A percentile compares a stretch with the other conserved stretches of the same genome.
Evolutionary conservation across 2,888 invertebrate genomes (phyloP).

Genomic region (Tridacna crocea): DNA sequence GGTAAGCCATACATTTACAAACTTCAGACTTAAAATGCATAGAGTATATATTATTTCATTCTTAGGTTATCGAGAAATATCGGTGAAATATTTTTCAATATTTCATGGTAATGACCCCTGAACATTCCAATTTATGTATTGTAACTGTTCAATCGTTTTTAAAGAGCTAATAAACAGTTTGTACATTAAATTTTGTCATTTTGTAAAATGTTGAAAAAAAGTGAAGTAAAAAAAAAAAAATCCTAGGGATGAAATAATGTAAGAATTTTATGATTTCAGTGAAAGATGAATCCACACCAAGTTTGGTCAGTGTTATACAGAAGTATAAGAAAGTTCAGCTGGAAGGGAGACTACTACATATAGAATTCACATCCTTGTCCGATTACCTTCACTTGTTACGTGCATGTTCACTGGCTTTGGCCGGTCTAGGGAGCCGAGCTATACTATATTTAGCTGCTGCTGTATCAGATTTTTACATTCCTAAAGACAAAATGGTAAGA

Average conservation of each 20-base stretch:
- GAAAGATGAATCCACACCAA: constrained; percentile 48
- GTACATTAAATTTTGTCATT: too few species aligned
- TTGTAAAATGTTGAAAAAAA: too few species aligned
- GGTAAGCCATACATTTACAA: constrained; percentile 13
- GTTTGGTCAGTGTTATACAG: constrained; percentile 84
- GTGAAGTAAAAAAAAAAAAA: too few species aligned
- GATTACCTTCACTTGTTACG: constrained; percentile 96
- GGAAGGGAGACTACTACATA: constrained; percentile 83
- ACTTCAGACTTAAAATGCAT: too few species aligned
- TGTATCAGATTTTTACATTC: constrained; percentile 99
- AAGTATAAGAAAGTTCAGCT: constrained; percentile 88
- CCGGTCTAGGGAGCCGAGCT: constrained; percentile 88
- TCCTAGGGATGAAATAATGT: too few species aligned
- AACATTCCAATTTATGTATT: too few species aligned
- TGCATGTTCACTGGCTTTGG: constrained; percentile 92
- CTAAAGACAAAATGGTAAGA: constrained; percentile 93
- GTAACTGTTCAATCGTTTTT: too few species aligned
- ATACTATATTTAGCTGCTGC: constrained; percentile 98
- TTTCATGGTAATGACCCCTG: too few species aligned
- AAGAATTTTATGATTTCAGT: constrained; percentile 56
- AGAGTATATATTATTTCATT: too few species aligned
- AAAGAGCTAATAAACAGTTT: too few species aligned
- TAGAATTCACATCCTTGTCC: constrained; percentile 89
- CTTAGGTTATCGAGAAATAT: too few species aligned
- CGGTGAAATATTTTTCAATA: too few species aligned